phyloP scores from a whole-genome alignment of 2,888 invertebrate species.

The Herminia tarsipennalis region DNA sequence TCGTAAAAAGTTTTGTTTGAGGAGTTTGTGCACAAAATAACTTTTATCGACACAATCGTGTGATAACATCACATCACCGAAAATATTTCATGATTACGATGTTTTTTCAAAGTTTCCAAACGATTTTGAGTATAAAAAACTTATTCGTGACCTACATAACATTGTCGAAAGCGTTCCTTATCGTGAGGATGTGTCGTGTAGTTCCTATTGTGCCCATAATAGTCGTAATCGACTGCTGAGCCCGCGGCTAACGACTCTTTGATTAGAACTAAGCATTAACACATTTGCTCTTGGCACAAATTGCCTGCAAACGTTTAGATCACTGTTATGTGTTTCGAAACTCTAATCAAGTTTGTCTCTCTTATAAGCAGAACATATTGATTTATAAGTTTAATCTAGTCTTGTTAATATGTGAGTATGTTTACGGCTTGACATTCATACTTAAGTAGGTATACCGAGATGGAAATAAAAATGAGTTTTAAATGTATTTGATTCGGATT shows the following conservation, averaged over 20 bases:
- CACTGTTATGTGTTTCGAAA: constrained; percentile 32
- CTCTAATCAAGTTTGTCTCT: constrained; percentile 28
- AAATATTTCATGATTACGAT: too few relatives aligned
- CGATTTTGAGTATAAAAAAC: constrained; percentile 24
- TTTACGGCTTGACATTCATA: not conserved
- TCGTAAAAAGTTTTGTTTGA: too few relatives aligned
- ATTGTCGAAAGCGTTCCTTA: constrained; percentile 39
- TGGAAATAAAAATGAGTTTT: not conserved
- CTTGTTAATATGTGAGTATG: not conserved
- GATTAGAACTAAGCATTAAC: constrained; percentile 70
- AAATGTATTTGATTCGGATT: not conserved
- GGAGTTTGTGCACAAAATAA: too few relatives aligned
- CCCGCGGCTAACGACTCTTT: constrained; percentile 71
- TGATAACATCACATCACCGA: too few relatives aligned
- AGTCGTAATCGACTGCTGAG: constrained; percentile 69
- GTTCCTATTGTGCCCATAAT: constrained; percentile 63
- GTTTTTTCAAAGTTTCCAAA: constrained; percentile 15
- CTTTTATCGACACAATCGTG: too few relatives aligned
- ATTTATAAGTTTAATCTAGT: constrained; percentile 7
- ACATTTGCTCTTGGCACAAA: constrained; percentile 51
- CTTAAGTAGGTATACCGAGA: too few relatives aligned
- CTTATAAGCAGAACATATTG: constrained; percentile 30
- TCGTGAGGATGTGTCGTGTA: constrained; percentile 65
- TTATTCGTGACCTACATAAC: constrained; percentile 25
- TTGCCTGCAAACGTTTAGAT: constrained; percentile 36